Conservation (phyloP, 1,140 invertebrate genomes). For the Eriosoma lanigerum region DNA sequence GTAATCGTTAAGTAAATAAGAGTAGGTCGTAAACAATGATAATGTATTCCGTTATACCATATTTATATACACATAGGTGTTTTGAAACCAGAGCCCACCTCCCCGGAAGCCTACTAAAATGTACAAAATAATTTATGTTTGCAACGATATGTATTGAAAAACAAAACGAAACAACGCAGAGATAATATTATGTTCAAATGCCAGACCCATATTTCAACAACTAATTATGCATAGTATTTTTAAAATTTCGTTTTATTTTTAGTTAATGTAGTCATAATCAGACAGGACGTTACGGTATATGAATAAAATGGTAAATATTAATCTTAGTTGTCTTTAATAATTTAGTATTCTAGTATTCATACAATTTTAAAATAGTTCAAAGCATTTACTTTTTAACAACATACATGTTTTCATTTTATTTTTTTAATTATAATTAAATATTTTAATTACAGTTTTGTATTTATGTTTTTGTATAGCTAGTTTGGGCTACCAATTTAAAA, state of each 20-base stretch:
- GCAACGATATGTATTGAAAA: not conserved
- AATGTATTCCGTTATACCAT: not conserved
- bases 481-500: too few species aligned
- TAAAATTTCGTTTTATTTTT: conserved; percentile 9
- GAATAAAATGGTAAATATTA: not conserved
- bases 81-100: not conserved
- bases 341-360: not conserved
- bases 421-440: too few species aligned
- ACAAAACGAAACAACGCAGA: not conserved
- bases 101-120: not conserved
- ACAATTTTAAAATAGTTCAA: not conserved
- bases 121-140: not conserved
- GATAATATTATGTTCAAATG: not conserved
- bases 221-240: conserved; percentile 9
- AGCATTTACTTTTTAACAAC: not conserved
- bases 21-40: not conserved
- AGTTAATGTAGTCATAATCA: not conserved
- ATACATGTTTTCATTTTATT: not conserved
- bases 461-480: too few species aligned
- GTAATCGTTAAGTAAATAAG: not conserved
- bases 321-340: not conserved
- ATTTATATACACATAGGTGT: not conserved
- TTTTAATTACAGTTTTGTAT: too few species aligned
- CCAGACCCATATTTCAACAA: conserved; percentile 7
- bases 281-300: not conserved